phyloP scores from a whole-genome alignment of 2,113 vertebrate species.

The Sorex araneus region DNA sequence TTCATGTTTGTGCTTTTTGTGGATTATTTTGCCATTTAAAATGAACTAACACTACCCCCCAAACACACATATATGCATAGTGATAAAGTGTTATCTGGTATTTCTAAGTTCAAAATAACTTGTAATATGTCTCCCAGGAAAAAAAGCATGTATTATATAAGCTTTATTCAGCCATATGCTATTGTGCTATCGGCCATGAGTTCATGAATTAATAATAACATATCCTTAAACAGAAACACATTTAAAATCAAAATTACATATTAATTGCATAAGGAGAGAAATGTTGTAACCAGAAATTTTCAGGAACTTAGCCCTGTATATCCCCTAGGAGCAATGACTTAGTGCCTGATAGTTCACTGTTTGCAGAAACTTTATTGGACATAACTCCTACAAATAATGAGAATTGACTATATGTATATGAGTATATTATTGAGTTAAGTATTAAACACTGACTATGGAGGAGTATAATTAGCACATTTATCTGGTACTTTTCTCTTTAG shows the following conservation, averaged over 20 bases:
- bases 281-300: background rate
- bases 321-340: background rate
- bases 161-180: background rate
- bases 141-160: background rate
- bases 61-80: background rate
- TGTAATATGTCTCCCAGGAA: background rate
- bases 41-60: background rate
- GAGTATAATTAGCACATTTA: slow-evolving; percentile 59
- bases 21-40: slow-evolving; percentile 52
- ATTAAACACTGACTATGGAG: slow-evolving; percentile 11
- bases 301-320: background rate
- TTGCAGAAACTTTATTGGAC: slow-evolving; percentile 23
- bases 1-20: background rate
- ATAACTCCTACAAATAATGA: slow-evolving; percentile 35
- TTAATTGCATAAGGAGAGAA: background rate
- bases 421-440: slow-evolving; percentile 9
- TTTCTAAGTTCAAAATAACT: background rate
- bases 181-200: background rate
- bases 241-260: background rate
- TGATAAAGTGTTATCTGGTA: background rate
- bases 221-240: slow-evolving; percentile 47
- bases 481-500: slow-evolving; percentile 47
- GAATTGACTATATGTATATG: background rate
- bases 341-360: slow-evolving; percentile 2
- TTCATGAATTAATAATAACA: background rate